A percentile compares a stretch with the other conserved stretches of the same genome.
Conservation (phyloP, 2,888 invertebrate species). For the Flabesymbios commensalis region DNA sequence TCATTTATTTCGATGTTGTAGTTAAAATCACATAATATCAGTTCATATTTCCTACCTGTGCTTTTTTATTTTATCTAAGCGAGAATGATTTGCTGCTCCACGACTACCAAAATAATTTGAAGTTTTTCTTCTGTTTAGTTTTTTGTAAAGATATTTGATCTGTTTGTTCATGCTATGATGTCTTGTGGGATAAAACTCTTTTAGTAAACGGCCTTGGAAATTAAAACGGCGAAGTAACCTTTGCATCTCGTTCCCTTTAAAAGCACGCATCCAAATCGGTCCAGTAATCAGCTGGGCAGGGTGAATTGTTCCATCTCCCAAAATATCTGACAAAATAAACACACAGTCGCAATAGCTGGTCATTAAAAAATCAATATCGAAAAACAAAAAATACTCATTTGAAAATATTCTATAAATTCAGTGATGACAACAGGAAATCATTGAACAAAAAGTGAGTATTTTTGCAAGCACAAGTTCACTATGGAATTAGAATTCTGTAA, state of each 20-base stretch:
- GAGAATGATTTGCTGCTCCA: conserved; percentile 1
- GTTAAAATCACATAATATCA: no score
- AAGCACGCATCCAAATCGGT: conserved; percentile 88
- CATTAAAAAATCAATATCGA: no score
- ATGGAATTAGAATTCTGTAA: no score
- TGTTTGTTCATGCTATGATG: conserved; percentile 48
- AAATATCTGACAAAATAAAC: conserved; percentile 69
- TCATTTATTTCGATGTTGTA: no score
- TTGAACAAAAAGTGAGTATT: not conserved
- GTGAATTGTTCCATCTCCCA: conserved; percentile 81
- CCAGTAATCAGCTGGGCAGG: conserved; percentile 82
- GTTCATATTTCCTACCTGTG: no score
- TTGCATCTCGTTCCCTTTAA: conserved; percentile 78
- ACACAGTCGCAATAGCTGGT: not conserved
- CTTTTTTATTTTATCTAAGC: conserved; percentile 20
- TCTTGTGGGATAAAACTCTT: conserved; percentile 44
- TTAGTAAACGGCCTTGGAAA: conserved; percentile 42
- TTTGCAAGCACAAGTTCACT: no score
- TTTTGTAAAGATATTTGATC: conserved; percentile 48
- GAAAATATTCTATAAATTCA: conserved; percentile 8
- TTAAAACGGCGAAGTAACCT: conserved; percentile 45
- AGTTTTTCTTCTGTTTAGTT: conserved; percentile 43
- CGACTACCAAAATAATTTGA: conserved; percentile 23
- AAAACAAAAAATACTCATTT: no score
- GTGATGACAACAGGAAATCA: not conserved